Evolutionary conservation across 2,888 invertebrate genomes (phyloP), one percentile per base, ranked within the genome.

Genomic region (Frankliniella fusca): DNA sequence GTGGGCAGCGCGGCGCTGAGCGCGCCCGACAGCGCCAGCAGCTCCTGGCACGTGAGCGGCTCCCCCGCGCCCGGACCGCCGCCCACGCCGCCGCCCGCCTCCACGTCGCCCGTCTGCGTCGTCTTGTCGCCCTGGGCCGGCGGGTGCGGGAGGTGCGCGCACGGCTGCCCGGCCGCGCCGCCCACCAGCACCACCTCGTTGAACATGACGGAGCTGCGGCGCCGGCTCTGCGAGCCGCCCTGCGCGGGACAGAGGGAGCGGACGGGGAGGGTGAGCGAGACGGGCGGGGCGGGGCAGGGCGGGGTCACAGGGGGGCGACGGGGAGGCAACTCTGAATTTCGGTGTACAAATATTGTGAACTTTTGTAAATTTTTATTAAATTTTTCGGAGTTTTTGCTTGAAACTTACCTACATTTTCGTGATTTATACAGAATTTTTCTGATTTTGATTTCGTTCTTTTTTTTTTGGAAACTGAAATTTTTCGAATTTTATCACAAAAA

Each of bases 1-100:
- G 97, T 96, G 3, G 97, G 96, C 84, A 97, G 89, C 0, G 97
- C 96, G 0, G 97, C 97, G 84, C 96, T 96, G 82, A 97, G 91
- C 0, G 97, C 97, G 15, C 97, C 97, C 81, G 95, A 95, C 82
- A 97, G 90, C n/a, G 97, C 97, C 83, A 97, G 90, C 49, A 97
- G 90, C 88, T 97, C 96, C 88, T 96, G 96, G 88, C 97, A 97
- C 0, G 95, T 95, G 91, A 95, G 93, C 12, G 84, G 81, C 70
- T 83, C 83, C n/a, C 83, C 50, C 11, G 65, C 80, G 48, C n/a
- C n/a, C n/a, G n/a, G n/a, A n/a, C n/a, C n/a, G n/a, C n/a, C 15
- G 15, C 12, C 54, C 54, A 15, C 54, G 18, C 18, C 54, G 49
- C 61, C 81, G 76, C 81, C 82, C 65, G 81, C 82, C 12, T 81